These are phyloP conservation scores for Scylla paramamosain DNA, from an alignment of 1,140 invertebrate species.

Conservation along the genomic window DNA sequence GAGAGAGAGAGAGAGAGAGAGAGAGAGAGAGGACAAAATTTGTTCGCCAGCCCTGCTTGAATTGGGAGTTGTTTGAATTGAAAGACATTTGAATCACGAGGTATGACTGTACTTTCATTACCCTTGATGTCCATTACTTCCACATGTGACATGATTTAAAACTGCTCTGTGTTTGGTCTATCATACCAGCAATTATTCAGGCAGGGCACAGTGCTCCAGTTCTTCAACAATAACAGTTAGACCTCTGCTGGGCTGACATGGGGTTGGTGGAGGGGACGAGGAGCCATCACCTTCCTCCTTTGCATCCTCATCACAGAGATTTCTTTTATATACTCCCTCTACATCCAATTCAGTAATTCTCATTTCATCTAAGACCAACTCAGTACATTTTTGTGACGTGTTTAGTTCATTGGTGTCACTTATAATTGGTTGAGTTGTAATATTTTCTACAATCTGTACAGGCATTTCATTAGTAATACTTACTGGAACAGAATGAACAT, in stretches of 20 bases:
- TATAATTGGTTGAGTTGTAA: not conserved
- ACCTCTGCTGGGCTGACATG: conserved; percentile 46
- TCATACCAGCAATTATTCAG: not conserved
- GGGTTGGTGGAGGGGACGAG: conserved; percentile 35
- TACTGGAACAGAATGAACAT: not conserved
- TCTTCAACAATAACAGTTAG: conserved; percentile 55
- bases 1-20: too few relatives aligned
- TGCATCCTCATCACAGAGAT: not conserved
- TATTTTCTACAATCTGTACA: not conserved
- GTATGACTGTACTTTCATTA: not conserved
- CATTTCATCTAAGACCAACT: not conserved
- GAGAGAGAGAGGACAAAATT: too few relatives aligned
- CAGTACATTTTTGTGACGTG: not conserved
- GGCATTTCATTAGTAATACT: not conserved
- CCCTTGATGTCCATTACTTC: not conserved
- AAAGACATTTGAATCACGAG: too few relatives aligned
- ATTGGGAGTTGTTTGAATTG: too few relatives aligned
- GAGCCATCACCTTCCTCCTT: conserved; percentile 39
- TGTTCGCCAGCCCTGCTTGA: too few relatives aligned
- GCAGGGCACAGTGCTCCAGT: not conserved
- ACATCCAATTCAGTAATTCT: not conserved
- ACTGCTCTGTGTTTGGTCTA: too few relatives aligned
- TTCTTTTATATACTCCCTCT: not conserved
- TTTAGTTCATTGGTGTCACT: too few relatives aligned
- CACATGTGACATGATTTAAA: not conserved